Conservation (phyloP, 2,888 invertebrate genomes). For the Sinelater perroti region DNA sequence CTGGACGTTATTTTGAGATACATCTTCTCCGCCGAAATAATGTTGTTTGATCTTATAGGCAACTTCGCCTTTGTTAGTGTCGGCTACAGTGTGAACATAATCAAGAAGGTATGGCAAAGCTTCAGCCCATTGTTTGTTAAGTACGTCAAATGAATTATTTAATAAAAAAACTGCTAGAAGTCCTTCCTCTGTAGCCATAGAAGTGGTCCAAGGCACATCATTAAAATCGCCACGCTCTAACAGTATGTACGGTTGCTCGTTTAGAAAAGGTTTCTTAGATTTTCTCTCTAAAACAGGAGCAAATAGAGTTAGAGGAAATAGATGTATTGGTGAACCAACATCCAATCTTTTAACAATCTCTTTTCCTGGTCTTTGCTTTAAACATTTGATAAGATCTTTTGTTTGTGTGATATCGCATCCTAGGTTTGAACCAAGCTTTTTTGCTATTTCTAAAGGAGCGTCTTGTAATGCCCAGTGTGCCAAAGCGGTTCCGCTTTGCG, state of each 20-base stretch:
- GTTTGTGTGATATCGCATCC: slow-evolving; percentile 65
- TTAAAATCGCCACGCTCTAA: slow-evolving; percentile 68
- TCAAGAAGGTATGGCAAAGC: not conserved
- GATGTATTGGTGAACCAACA: not conserved
- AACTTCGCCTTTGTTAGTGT: not conserved
- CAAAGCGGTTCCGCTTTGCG: slow-evolving; percentile 73
- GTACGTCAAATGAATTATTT: not conserved
- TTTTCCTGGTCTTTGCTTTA: not conserved
- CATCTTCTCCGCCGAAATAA: not conserved
- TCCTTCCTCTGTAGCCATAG: slow-evolving; percentile 76
- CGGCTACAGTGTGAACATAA: not conserved
- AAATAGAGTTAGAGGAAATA: not conserved
- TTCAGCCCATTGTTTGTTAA: not conserved
- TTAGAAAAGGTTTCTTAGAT: slow-evolving; percentile 68
- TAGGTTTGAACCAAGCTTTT: slow-evolving; percentile 65
- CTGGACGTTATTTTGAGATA: not conserved
- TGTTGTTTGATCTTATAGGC: not conserved
- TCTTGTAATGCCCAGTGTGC: slow-evolving; percentile 63
- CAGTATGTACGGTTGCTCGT: slow-evolving; percentile 70
- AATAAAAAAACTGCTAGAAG: slow-evolving; percentile 70
- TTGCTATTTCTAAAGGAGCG: slow-evolving; percentile 66
- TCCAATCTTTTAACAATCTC: not conserved
- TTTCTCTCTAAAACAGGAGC: slow-evolving; percentile 50
- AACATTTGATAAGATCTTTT: not conserved
- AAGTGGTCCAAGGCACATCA: slow-evolving; percentile 74